phyloP scores from a whole-genome alignment of 2,888 invertebrate genomes.

The Melipona beecheii region DNA sequence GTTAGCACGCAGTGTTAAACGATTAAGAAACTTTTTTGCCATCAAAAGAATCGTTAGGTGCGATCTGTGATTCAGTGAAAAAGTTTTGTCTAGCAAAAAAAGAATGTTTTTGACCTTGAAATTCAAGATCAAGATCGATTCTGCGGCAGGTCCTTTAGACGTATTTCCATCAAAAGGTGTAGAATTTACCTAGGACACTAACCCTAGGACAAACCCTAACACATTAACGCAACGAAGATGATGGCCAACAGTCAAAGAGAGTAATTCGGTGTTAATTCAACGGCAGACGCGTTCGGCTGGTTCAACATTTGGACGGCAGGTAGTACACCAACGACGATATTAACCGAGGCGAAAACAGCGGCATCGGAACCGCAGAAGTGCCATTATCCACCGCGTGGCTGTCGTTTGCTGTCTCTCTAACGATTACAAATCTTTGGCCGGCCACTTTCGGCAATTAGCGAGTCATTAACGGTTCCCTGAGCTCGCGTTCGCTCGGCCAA shows the following conservation, averaged over 20 bases:
- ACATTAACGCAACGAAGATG: neutral
- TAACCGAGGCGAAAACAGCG: slow-evolving; percentile 29
- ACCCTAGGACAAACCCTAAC: no score
- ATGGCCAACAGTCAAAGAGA: neutral
- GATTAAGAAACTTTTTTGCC: no score
- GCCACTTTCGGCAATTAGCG: slow-evolving; percentile 57
- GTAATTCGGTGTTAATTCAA: slow-evolving; percentile 19
- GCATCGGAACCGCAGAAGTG: slow-evolving; percentile 42
- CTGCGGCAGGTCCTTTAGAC: no score
- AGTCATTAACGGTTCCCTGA: slow-evolving; percentile 51
- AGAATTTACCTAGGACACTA: no score
- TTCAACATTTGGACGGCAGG: slow-evolving; percentile 27
- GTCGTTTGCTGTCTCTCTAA: slow-evolving; percentile 58
- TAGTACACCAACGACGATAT: slow-evolving; percentile 5
- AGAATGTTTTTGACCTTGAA: no score
- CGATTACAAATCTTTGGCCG: slow-evolving; percentile 56
- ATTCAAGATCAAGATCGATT: no score
- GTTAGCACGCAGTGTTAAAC: no score
- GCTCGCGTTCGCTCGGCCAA: slow-evolving; percentile 3
- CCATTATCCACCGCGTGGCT: slow-evolving; percentile 54
- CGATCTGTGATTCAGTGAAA: no score
- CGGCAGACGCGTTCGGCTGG: neutral
- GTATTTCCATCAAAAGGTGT: no score
- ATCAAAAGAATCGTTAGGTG: no score
- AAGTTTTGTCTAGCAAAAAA: no score